Base-by-base conservation (phyloP, 2,113 vertebrate species). In the Dasypus novemcinctus region DNA sequence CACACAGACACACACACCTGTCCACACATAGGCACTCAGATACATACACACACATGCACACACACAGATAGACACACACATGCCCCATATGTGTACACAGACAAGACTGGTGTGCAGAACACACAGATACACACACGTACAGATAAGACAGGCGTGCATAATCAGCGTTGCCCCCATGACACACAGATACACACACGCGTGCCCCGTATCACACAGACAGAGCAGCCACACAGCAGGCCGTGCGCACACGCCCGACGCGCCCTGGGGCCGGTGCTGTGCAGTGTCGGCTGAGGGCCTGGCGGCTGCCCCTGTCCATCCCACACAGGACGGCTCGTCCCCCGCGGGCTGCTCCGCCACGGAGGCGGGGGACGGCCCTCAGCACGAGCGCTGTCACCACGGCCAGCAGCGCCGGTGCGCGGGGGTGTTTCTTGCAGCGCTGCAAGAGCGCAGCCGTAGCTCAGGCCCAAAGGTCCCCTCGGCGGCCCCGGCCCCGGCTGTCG, bases 401-500 rank as follows among this genome's bases (percentile, higher is more conserved):
- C n/a, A n/a, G n/a, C n/a, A n/a, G n/a, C n/a, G n/a, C n/a, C n/a
- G n/a, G n/a, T n/a, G n/a, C n/a, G n/a, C n/a, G n/a, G n/a, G n/a
- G n/a, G 9, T 85, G 25, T 72, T 90, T 94, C 89, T 91, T 54
- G 33, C 5, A 41, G 63, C 29, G 75, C 41, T 72, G 29, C 27
- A 6, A 20, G 7, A 83, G 90, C 63, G 29, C 33, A 92, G 91
- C 82, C 81, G 21, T 74, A 87, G 85, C 96, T 95, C 68, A 81
- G 4, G 38, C n/a, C 25, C 85, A 41, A 92, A 85, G 88, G 93
- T 86, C 89, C 78, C 64, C 81, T 88, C 95, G 91, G 93, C 82
- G 93, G 74, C 61, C 61, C 61, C 59, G 3, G 61, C 52, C 79
- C 85, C 72, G 18, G 68, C 85, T 96, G 91, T 96, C 94, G 95